These are phyloP conservation scores for Athalia circularis DNA, from an alignment of 2,888 invertebrate species.

Conservation along the genomic window DNA sequence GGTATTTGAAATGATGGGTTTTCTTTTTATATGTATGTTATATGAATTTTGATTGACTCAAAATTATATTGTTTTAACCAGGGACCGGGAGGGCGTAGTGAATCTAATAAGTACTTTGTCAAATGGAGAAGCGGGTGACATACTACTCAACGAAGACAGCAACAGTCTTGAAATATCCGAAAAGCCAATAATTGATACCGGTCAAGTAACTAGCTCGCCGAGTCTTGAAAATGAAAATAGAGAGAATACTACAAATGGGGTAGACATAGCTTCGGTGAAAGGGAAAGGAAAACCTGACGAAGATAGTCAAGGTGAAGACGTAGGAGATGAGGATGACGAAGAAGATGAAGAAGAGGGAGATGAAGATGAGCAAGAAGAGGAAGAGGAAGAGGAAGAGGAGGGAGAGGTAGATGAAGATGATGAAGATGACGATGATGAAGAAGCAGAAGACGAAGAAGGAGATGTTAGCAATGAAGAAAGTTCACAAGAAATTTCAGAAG, in stretches of 20 bases:
- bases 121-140: slow-evolving; percentile 81
- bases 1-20: not conserved
- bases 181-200: slow-evolving; percentile 77
- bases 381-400: slow-evolving; percentile 49
- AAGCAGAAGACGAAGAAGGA: slow-evolving; percentile 49
- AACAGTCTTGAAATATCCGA: slow-evolving; percentile 78
- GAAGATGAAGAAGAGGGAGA: slow-evolving; percentile 53
- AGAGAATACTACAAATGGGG: slow-evolving; percentile 57
- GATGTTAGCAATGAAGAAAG: slow-evolving; percentile 46
- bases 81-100: slow-evolving; percentile 88
- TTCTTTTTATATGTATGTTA: not conserved
- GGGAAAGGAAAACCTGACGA: slow-evolving; percentile 59
- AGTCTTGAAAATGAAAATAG: slow-evolving; percentile 60
- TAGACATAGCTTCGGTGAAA: slow-evolving; percentile 57
- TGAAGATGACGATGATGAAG: slow-evolving; percentile 51
- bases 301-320: slow-evolving; percentile 55
- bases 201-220: slow-evolving; percentile 70
- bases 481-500: slow-evolving; percentile 43
- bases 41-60: not conserved
- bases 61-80: slow-evolving; percentile 64
- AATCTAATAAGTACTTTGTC: slow-evolving; percentile 85
- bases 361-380: slow-evolving; percentile 54
- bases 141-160: slow-evolving; percentile 80
- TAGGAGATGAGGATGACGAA: slow-evolving; percentile 50
- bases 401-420: slow-evolving; percentile 55